A percentile compares a stretch with the other conserved stretches of the same genome.
These are phyloP conservation scores for Stenoptilia bipunctidactyla DNA, from an alignment of 2,888 invertebrate species.

Conservation along the genomic window DNA sequence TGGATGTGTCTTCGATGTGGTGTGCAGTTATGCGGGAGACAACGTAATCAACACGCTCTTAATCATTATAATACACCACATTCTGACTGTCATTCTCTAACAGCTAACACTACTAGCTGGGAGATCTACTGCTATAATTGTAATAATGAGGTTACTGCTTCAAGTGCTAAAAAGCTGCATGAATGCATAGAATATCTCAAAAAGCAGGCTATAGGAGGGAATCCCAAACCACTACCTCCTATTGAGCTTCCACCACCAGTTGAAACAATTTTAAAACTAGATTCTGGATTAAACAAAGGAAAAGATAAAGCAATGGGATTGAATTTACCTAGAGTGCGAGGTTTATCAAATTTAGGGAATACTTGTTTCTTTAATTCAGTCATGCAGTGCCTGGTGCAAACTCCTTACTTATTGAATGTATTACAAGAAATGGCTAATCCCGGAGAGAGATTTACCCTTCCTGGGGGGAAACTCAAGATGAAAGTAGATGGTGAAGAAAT, in stretches of 20 bases:
- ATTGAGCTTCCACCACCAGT: constrained; percentile 36
- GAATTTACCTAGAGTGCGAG: constrained; percentile 75
- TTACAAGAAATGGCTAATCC: constrained; percentile 77
- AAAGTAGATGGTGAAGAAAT: constrained; percentile 41
- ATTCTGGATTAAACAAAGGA: constrained; percentile 25
- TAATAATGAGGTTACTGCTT: constrained; percentile 75
- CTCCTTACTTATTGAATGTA: constrained; percentile 80
- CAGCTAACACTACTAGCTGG: constrained; percentile 79
- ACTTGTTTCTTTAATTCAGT: constrained; percentile 98
- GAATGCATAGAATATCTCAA: constrained; percentile 83
- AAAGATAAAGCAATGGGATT: constrained; percentile 44
- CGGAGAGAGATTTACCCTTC: constrained; percentile 79
- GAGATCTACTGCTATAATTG: constrained; percentile 86
- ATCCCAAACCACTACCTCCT: constrained; percentile 40
- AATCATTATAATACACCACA: constrained; percentile 81
- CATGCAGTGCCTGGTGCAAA: constrained; percentile 91
- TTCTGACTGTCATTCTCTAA: constrained; percentile 82
- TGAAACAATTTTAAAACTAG: constrained; percentile 26
- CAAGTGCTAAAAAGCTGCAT: constrained; percentile 75
- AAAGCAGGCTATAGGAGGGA: constrained; percentile 49
- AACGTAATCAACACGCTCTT: constrained; percentile 77
- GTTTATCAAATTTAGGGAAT: constrained; percentile 92
- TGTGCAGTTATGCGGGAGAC: constrained; percentile 79
- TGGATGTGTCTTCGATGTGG: constrained; percentile 91
- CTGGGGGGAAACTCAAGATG: constrained; percentile 77